Evolutionary conservation across 2,113 vertebrate species (phyloP).

Genomic region (Rhea americana): DNA sequence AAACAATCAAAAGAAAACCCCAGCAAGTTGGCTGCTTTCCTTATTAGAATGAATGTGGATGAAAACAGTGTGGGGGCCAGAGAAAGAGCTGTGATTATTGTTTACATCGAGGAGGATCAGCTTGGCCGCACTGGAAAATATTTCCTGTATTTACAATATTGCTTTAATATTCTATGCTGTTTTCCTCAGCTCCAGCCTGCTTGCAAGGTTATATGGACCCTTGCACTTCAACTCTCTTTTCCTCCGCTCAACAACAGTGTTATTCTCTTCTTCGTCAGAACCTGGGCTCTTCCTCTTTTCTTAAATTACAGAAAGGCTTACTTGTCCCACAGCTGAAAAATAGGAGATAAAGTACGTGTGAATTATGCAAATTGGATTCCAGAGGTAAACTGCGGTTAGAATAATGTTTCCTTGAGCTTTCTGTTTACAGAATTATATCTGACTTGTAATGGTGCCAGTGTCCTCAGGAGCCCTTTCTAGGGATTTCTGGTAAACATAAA

Average conservation of each 20-base stretch:
- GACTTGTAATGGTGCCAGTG: conserved; percentile 40
- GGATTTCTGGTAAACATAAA: conserved; percentile 59
- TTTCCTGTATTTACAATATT: background rate
- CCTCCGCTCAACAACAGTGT: background rate
- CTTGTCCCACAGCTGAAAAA: background rate
- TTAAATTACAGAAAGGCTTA: background rate
- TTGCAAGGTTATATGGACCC: background rate
- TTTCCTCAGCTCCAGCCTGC: background rate
- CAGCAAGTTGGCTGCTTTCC: background rate
- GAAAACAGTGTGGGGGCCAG: background rate
- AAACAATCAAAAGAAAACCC: background rate
- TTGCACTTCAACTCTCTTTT: accelerated
- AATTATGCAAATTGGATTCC: conserved; percentile 20
- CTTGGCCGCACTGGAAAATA: background rate
- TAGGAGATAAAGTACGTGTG: background rate
- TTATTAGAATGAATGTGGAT: background rate
- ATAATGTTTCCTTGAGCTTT: conserved; percentile 38
- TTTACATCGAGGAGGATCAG: background rate
- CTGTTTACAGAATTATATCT: conserved; percentile 50
- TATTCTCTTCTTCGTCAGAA: background rate
- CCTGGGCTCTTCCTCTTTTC: background rate
- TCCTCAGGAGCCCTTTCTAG: conserved; percentile 63
- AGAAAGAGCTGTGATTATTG: background rate
- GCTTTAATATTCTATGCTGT: background rate
- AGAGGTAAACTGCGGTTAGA: conserved; percentile 22